Base-by-base conservation (phyloP, 2,888 invertebrate genomes). In the Rhyacophila evoluta region DNA sequence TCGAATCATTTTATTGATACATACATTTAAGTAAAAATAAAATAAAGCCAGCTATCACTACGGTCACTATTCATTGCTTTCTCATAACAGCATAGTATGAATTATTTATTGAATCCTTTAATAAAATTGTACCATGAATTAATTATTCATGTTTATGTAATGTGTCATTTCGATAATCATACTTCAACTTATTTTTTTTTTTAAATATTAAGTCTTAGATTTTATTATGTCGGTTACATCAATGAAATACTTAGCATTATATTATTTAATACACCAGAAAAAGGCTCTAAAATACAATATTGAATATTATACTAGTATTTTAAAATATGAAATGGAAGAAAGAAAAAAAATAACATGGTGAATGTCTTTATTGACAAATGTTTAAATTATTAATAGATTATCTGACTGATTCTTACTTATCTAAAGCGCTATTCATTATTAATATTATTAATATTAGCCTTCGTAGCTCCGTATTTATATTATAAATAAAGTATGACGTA, bases 391-490 rank as follows among this genome's bases (percentile, higher is more conserved):
- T 8, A 55, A 19, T 33, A 33, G 29, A 55, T 55, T 55, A 55
- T 19, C 55, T 55, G 55, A 55, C 55, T 55, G 55, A 19, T 19
- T 19, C 55, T 55, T 55, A 55, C 12, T 19, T 55, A 55, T 55
- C 10, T 55, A 55, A 55, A 55, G 55, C 55, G 55, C 19, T 55
- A 55, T 55, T 55, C 55, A 55, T 55, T 55, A 55, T 19, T 6
- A 4, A 2, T 33, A 33, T 55, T 55, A 55, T 55, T 55, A 55
- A 19, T n/a, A 55, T 10, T 55, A 55, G 55, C 55, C 55, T 55
- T 55, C 25, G 5, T 55, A 19, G 55, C 55, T 55, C 25, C 10
- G 55, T 19, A 19, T 8, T 25, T 6, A 55, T 55, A 55, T 19
- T 19, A 55, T 55, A 55, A 55, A 25, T 55, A 55, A 15, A 25